Base-by-base conservation (phyloP, 2,797 vertebrate genomes). In the Synanceia verrucosa region DNA sequence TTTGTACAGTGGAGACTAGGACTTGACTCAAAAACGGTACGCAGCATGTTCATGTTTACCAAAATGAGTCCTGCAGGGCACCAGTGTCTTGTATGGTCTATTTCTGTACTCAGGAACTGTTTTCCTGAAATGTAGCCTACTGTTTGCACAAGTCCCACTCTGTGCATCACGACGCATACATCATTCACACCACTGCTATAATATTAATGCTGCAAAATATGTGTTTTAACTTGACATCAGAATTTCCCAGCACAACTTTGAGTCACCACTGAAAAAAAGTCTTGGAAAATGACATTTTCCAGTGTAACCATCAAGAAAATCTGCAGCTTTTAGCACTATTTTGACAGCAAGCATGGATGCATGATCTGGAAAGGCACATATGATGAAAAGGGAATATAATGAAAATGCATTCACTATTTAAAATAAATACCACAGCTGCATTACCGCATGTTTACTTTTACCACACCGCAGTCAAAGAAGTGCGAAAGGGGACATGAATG, bases 1-100 rank as follows among this genome's bases (percentile, higher is more conserved):
- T 31, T 50, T 23, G 4, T 6, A 21, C 12, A 52, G 1, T 1
- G 9, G 11, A 1, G 3, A 36, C 19, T 55, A n/a, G n/a, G n/a
- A n/a, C n/a, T n/a, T n/a, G n/a, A n/a, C n/a, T n/a, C n/a, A n/a
- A n/a, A 26, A 66, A 63, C 26, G 53, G 48, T n/a, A 60, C 47
- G 26, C 58, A 28, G 29, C 36, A 19, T 13, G 60, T 12, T 64
- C 14, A 3, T 63, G 63, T 71, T 71, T 31, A 62, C 21, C 9
- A 47, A 11, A 51, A 46, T 34, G 4, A 48, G 24, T 14, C 34
- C 34, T 55, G 53, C 24, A 60, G 58, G 46, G 21, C 39, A 23
- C 41, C 24, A 11, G 28, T 19, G 28, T 31, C 34, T 59, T 24
- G n/a, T 34, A 41, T n/a, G 28, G 14, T 50, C 9, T 36, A 5